Evolutionary conservation across 1,140 invertebrate genomes (phyloP).

Genomic region (Daktulosphaira vitifoliae): DNA sequence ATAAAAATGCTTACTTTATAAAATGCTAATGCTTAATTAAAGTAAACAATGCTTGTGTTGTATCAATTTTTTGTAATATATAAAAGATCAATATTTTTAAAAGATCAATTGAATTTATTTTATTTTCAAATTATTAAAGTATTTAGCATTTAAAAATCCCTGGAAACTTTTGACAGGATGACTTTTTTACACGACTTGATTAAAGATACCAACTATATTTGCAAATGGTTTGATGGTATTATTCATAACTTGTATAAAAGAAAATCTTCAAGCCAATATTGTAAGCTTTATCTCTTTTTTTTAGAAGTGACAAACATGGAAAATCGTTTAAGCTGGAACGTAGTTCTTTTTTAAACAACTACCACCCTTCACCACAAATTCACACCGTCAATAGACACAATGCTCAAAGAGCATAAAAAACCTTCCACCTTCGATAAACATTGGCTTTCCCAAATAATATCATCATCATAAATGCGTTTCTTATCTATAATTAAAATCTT

Average conservation of each 20-base stretch:
- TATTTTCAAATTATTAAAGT: too few relatives aligned
- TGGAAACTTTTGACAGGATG: background rate
- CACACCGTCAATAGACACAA: conserved; percentile 1
- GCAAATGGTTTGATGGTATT: conserved; percentile 6
- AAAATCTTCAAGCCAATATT: conserved; percentile 11
- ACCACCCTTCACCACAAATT: conserved; percentile 6
- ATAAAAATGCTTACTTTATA: too few relatives aligned
- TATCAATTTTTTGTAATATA: too few relatives aligned
- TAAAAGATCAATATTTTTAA: too few relatives aligned
- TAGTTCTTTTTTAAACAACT: background rate
- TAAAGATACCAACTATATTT: background rate
- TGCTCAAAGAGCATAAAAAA: background rate
- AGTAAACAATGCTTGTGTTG: too few relatives aligned
- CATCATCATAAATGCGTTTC: conserved; percentile 29
- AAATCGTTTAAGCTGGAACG: conserved; percentile 29
- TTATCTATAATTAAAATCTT: conserved; percentile 34
- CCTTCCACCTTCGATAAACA: conserved; percentile 3
- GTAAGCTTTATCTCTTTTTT: conserved; percentile 11
- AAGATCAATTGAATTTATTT: too few relatives aligned
- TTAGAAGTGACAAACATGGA: conserved; percentile 12
- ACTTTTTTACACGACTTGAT: background rate
- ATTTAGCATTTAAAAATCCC: too few relatives aligned
- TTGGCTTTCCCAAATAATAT: conserved; percentile 31
- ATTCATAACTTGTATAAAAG: conserved; percentile 19
- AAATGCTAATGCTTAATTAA: too few relatives aligned